These are phyloP conservation scores for Antheraea yamamai DNA, from an alignment of 2,888 invertebrate genomes.

Conservation along the genomic window DNA sequence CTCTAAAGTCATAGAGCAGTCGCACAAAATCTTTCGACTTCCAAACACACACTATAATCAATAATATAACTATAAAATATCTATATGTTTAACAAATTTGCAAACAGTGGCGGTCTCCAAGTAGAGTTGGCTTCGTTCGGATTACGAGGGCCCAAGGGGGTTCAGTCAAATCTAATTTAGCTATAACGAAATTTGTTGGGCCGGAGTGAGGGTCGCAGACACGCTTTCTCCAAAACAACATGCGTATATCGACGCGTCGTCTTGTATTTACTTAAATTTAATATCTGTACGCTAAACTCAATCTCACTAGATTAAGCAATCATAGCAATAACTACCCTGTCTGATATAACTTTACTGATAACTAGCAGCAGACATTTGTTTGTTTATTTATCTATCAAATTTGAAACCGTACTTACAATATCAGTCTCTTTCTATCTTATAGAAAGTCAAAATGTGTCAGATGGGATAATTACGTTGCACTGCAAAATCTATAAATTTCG, in stretches of 20 bases:
- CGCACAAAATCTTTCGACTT: not conserved
- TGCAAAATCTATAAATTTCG: not conserved
- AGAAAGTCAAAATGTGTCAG: not conserved
- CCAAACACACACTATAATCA: conserved; percentile 12
- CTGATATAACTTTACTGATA: not conserved
- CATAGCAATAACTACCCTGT: not conserved
- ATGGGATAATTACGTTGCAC: not conserved
- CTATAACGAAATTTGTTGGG: conserved; percentile 61
- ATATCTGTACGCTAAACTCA: not conserved
- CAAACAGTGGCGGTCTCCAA: conserved; percentile 41
- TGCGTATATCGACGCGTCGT: not conserved
- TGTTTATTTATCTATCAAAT: not conserved
- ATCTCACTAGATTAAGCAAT: not conserved
- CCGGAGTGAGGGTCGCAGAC: conserved; percentile 1
- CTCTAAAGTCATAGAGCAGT: not conserved
- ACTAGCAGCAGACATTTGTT: not conserved
- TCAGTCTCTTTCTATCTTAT: not conserved
- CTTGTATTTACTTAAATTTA: conserved; percentile 6
- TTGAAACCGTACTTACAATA: not conserved
- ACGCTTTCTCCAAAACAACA: conserved; percentile 10
- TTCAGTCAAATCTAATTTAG: conserved; percentile 62
- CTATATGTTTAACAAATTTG: conserved; percentile 30
- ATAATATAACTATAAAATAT: conserved; percentile 14
- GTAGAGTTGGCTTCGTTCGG: conserved; percentile 44
- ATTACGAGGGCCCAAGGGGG: conserved; percentile 46